Base-by-base conservation (phyloP, 2,888 invertebrate genomes). In the Sinelater perroti region DNA sequence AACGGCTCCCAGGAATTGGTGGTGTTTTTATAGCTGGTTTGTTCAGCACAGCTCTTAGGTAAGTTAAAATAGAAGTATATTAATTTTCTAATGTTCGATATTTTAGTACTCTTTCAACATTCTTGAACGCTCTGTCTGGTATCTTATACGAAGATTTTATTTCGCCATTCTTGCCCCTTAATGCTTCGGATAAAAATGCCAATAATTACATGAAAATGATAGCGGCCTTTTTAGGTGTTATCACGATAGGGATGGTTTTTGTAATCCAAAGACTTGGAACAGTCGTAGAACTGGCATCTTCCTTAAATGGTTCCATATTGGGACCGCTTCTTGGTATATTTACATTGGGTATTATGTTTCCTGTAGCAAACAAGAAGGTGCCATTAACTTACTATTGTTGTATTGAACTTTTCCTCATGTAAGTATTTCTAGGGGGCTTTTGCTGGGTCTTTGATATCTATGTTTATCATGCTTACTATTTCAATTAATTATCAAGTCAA, bases 1-100 rank as follows among this genome's bases (percentile, higher is more conserved):
- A 79, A 0, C 77, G 82, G 71, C 81, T 87, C 64, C 86, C 86
- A 8, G 89, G 90, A 0, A 80, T 90, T 31, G 85, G 88, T 17
- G 90, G 90, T 1, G 80, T 90, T 38, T 90, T 90, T 67, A 82
- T 89, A 1, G 87, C 89, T 17, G 85, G 88, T n/a, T 81, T 89
- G 33, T 87, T 89, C 66, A 87, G 87, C 67, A 87, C 89, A 0
- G 87, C 88, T 0, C 79, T 89, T 11, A 85, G 82, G 82, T 85
- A 85, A 16, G 10, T 81, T 84, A n/a, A n/a, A n/a, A n/a, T n/a
- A n/a, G n/a, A n/a, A n/a, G n/a, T n/a, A n/a, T n/a, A n/a, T n/a
- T n/a, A n/a, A n/a, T n/a, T n/a, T n/a, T n/a, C n/a, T n/a, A n/a
- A n/a, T n/a, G n/a, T n/a, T n/a, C n/a, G n/a, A 1, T 73, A 3